phyloP scores from a whole-genome alignment of 2,888 invertebrate genomes.

The Thumatha senex region DNA sequence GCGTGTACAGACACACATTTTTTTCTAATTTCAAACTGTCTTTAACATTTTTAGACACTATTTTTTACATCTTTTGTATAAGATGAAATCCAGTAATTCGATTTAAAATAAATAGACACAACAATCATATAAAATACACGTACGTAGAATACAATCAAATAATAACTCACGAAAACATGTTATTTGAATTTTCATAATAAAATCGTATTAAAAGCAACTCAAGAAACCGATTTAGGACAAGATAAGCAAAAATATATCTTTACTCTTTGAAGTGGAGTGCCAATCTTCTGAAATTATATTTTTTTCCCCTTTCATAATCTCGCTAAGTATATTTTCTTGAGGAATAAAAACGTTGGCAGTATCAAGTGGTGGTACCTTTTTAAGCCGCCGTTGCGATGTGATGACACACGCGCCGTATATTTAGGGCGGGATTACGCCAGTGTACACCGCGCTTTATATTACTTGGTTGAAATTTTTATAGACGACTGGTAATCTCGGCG shows the following conservation, averaged over 20 bases:
- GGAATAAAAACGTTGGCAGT: constrained; percentile 36
- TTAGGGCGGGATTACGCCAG: constrained; percentile 39
- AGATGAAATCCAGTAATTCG: no score
- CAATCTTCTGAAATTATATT: constrained; percentile 58
- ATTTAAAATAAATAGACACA: no score
- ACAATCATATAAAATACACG: constrained; percentile 5
- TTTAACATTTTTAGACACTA: no score
- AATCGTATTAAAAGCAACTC: constrained; percentile 46
- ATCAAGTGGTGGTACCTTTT: constrained; percentile 37
- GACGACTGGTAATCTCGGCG: constrained; percentile 31
- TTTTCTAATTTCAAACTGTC: neutral
- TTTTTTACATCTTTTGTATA: no score
- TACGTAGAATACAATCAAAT: constrained; percentile 39
- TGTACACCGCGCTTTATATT: constrained; percentile 36
- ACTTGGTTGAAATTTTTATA: constrained; percentile 39
- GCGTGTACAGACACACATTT: no score
- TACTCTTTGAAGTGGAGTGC: constrained; percentile 46
- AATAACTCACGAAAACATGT: constrained; percentile 32
- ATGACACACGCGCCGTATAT: constrained; percentile 43
- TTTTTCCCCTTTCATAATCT: constrained; percentile 50
- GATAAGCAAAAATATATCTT: constrained; percentile 44
- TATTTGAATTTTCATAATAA: constrained; percentile 43
- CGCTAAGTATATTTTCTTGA: constrained; percentile 48
- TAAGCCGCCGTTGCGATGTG: constrained; percentile 36
- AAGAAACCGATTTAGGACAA: constrained; percentile 39